Percentiles rank a stretch among this genome's conserved stretches.
phyloP scores from a whole-genome alignment of 1,140 invertebrate species.

The Thrips palmi region DNA sequence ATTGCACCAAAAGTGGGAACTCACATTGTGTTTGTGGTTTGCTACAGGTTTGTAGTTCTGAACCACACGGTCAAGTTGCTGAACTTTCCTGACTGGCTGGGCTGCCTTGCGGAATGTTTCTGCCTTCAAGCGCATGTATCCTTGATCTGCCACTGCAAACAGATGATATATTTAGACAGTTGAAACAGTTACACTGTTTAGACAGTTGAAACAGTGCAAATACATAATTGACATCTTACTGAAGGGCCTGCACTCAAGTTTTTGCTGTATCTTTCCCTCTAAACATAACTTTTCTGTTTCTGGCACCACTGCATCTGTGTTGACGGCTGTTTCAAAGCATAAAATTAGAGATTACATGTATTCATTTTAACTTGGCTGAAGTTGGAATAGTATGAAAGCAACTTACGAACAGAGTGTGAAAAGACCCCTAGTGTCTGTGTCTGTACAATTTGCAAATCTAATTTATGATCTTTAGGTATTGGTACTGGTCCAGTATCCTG shows the following conservation, averaged over 20 bases:
- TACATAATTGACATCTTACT: slow-evolving; percentile 27
- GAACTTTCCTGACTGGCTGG: slow-evolving; percentile 54
- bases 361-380: background rate
- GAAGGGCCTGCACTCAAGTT: slow-evolving; percentile 80
- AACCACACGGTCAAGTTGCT: slow-evolving; percentile 62
- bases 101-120: slow-evolving; percentile 71
- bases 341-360: background rate
- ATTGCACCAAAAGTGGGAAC: no score
- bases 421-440: slow-evolving; percentile 78
- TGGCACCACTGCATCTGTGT: slow-evolving; percentile 39
- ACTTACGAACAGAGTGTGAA: slow-evolving; percentile 54
- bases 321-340: slow-evolving; percentile 17
- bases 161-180: no score
- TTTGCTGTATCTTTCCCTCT: slow-evolving; percentile 86
- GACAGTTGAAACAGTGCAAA: no score
- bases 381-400: no score
- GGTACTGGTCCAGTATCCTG: slow-evolving; percentile 47
- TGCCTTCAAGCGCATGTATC: slow-evolving; percentile 77
- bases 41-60: slow-evolving; percentile 76
- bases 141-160: slow-evolving; percentile 62
- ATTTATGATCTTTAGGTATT: slow-evolving; percentile 75
- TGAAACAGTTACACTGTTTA: no score
- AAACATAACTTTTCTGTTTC: slow-evolving; percentile 71
- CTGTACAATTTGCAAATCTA: slow-evolving; percentile 74
- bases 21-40: slow-evolving; percentile 77